phyloP scores from a whole-genome alignment of 2,797 vertebrate species.

The Pachyuromys duprasi region DNA sequence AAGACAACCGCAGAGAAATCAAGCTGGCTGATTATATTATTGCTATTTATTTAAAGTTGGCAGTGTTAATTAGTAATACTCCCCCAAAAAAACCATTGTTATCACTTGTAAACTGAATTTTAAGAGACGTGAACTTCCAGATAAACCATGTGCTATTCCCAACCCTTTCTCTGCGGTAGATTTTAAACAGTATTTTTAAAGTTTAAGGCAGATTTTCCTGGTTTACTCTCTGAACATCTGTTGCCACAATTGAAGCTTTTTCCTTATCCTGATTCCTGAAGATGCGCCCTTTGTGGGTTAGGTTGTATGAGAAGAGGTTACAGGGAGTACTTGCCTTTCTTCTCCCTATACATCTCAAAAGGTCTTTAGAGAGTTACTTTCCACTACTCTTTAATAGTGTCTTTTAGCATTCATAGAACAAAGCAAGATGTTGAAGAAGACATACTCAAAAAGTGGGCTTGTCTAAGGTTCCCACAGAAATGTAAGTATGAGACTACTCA shows the following conservation, averaged over 20 bases:
- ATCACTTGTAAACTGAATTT: constrained; percentile 64
- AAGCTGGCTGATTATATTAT: constrained; percentile 35
- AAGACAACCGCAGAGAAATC: constrained; percentile 67
- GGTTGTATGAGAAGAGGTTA: background rate
- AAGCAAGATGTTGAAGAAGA: constrained; percentile 38
- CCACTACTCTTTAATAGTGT: constrained; percentile 40
- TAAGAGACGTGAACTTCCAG: constrained; percentile 51
- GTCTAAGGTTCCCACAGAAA: constrained; percentile 4
- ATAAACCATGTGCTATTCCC: constrained; percentile 26
- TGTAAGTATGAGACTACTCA: constrained; percentile 38
- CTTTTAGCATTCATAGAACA: constrained; percentile 56
- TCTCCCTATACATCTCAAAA: constrained; percentile 19
- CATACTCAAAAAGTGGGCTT: constrained; percentile 1
- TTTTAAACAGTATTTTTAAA: constrained; percentile 62
- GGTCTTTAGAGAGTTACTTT: constrained; percentile 19
- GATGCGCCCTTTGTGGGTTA: constrained; percentile 37
- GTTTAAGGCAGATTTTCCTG: constrained; percentile 18
- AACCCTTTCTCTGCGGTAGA: constrained; percentile 27
- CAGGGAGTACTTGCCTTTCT: background rate
- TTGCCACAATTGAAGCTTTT: constrained; percentile 35
- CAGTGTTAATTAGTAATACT: constrained; percentile 43
- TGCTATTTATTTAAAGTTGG: constrained; percentile 53
- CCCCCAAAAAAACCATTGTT: background rate
- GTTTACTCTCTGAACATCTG: constrained; percentile 55
- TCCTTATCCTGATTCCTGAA: constrained; percentile 57